phyloP scores from a whole-genome alignment of 2,113 vertebrate species.

The Catharus bicknelli region DNA sequence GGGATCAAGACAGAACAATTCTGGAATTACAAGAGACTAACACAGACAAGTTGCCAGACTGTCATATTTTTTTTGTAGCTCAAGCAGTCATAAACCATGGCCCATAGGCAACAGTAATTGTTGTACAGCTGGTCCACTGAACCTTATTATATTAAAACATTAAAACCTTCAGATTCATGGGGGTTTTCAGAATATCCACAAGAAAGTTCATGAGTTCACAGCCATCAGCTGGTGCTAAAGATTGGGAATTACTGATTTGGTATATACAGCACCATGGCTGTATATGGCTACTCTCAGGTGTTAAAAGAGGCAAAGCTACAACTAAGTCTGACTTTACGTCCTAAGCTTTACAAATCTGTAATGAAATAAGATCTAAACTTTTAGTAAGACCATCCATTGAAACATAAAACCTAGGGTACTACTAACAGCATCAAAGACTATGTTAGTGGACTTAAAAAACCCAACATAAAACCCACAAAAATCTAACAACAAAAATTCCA shows the following conservation, averaged over 20 bases:
- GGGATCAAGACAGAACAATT: constrained; percentile 22
- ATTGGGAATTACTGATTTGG: background rate
- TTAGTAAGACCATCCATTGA: background rate
- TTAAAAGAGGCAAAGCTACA: background rate
- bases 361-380: background rate
- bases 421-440: background rate
- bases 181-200: constrained; percentile 15
- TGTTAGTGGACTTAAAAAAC: background rate
- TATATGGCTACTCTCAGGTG: background rate
- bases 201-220: constrained; percentile 23
- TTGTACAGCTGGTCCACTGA: constrained; percentile 51
- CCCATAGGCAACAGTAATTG: constrained; percentile 49
- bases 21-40: constrained; percentile 30
- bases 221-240: background rate
- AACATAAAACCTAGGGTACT: background rate
- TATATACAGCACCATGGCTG: background rate
- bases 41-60: constrained; percentile 43
- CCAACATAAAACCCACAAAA: background rate
- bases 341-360: background rate
- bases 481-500: background rate
- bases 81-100: constrained; percentile 37
- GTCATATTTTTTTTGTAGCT: constrained; percentile 43
- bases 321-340: background rate
- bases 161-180: constrained; percentile 26
- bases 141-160: constrained; percentile 47